Evolutionary conservation across 1,140 invertebrate genomes (phyloP).

Genomic region (Cotesia glomerata): DNA sequence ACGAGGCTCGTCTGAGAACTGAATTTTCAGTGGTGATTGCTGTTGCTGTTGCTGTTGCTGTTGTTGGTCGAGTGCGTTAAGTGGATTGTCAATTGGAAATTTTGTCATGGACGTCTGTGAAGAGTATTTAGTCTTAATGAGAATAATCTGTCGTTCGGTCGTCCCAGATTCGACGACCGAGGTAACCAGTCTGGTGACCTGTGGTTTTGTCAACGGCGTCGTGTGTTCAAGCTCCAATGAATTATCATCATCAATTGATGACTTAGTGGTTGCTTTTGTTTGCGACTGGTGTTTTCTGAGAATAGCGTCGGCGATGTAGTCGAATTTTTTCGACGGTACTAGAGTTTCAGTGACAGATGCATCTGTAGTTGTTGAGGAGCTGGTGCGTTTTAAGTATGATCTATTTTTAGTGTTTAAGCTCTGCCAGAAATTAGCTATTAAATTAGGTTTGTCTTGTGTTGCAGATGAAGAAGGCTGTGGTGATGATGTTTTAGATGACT

Average conservation of each 20-base stretch:
- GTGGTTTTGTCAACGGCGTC: conserved; percentile 46
- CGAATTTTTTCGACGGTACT: conserved; percentile 57
- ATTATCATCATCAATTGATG: conserved; percentile 32
- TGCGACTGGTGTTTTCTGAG: conserved; percentile 45
- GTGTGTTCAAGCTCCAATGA: conserved; percentile 37
- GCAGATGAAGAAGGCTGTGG: background rate
- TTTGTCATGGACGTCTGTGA: conserved; percentile 51
- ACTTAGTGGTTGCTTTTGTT: conserved; percentile 40
- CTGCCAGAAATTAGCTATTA: conserved; percentile 27
- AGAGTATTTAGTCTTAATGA: conserved; percentile 59
- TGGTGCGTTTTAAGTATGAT: conserved; percentile 44
- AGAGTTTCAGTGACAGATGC: conserved; percentile 51
- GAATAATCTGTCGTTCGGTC: conserved; percentile 61
- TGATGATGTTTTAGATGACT: conserved; percentile 12
- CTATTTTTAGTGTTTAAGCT: conserved; percentile 42
- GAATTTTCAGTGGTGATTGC: background rate
- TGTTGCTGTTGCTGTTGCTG: background rate
- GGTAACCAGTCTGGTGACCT: conserved; percentile 59
- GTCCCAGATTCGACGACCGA: conserved; percentile 61
- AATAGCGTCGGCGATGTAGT: conserved; percentile 55
- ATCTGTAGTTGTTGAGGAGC: conserved; percentile 46
- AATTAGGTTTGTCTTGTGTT: background rate
- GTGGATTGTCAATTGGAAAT: conserved; percentile 41
- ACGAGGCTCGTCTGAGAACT: conserved; percentile 23
- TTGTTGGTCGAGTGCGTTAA: conserved; percentile 13